Evolutionary conservation across 2,797 vertebrate genomes (phyloP).

Genomic region (Paedocypris micromegethes): DNA sequence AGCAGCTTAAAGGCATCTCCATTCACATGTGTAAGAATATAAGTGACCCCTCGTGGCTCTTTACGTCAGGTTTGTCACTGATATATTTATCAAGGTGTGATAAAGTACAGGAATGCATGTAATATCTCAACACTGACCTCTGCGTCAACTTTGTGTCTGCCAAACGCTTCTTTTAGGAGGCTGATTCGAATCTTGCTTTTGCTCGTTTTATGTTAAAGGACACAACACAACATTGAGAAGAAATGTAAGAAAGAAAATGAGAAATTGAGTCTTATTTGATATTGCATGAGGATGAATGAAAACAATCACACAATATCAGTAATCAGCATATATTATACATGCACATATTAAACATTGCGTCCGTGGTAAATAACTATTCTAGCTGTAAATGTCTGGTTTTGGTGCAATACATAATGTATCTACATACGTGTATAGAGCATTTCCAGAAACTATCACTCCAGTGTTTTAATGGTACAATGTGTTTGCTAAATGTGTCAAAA

Average conservation of each 20-base stretch:
- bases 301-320: too few species aligned
- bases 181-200: constrained; percentile 11
- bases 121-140: constrained; percentile 9
- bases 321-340: too few species aligned
- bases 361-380: too few species aligned
- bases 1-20: constrained; percentile 24
- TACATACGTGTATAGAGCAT: too few species aligned
- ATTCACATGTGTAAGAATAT: constrained; percentile 28
- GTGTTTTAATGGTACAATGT: too few species aligned
- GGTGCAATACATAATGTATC: too few species aligned
- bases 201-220: not conserved
- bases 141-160: not conserved
- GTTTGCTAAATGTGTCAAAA: too few species aligned
- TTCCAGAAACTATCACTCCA: too few species aligned
- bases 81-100: constrained; percentile 34
- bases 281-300: too few species aligned
- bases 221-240: not conserved
- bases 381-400: too few species aligned
- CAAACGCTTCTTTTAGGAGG: constrained; percentile 11
- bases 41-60: constrained; percentile 33
- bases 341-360: too few species aligned
- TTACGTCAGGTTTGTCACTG: constrained; percentile 32
- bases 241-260: not conserved
- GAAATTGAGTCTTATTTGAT: too few species aligned
- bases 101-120: constrained; percentile 22